Evolutionary conservation across 2,888 invertebrate species (phyloP), one percentile per base, ranked within the genome.

Genomic region (Myathropa florea): DNA sequence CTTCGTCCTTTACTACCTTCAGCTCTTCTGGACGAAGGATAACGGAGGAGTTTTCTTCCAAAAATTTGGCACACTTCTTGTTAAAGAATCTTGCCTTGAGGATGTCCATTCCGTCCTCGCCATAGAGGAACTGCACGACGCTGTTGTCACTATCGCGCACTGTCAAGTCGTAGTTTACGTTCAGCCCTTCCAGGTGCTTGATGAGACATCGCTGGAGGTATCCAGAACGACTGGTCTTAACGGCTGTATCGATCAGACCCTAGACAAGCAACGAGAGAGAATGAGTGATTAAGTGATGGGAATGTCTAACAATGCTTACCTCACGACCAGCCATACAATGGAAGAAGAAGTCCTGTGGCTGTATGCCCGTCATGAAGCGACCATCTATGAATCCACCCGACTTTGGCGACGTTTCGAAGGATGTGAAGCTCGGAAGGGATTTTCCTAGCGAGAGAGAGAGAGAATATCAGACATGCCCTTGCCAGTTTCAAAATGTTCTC

Each of bases 251-350:
- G 90, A 99, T 98, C 73, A 99, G 95, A 94, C 99, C 98, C 95
- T 96, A 90, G 77, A 91, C 88, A 83, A 33, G 33, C 3, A 1
- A 14, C 14, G 7, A 36, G 26, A 18, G 2, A 64, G 0, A 46
- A 53, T 46, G 9, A 7, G 21, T 23, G 10, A 2, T 36, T 7
- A 23, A 7, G 9, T 12, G 10, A 14, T 2, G 3, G 14, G 0
- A n/a, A 1, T 4, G n/a, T 1, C 39, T n/a, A 2, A 4, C 7
- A 18, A 7, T 1, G 88, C 91, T 90, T 91, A 95, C 97, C 95
- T 99, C 99, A 93, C 99, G 95, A 75, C 99, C 99, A 73, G 99
- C 99, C 99, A 99, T 99, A 91, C 99, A 99, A 94, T 99, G 99
- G 93, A 99, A 99, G 93, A 98, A 99, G 92, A 98, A 98, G 91